phyloP scores from a whole-genome alignment of 2,888 invertebrate species.

The Exephanes ischioxanthus region DNA sequence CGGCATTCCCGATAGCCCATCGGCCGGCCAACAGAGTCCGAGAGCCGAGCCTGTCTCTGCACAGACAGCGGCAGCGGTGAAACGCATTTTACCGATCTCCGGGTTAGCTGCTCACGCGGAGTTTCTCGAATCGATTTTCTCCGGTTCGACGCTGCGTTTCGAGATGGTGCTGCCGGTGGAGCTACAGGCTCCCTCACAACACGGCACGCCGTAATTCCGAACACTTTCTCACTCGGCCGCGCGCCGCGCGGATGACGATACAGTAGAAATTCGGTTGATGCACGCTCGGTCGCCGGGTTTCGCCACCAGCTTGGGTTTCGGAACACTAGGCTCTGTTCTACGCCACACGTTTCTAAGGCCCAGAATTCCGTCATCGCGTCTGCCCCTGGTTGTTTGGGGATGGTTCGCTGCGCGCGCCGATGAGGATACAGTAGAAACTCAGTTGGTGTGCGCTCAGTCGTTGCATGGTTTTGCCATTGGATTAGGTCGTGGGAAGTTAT shows the following conservation, averaged over 20 bases:
- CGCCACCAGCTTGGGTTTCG: background rate
- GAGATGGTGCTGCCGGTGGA: slow-evolving; percentile 79
- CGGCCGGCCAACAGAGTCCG: background rate
- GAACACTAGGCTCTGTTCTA: no score
- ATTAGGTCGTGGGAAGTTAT: no score
- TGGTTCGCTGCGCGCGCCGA: no score
- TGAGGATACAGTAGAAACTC: no score
- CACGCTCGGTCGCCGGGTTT: background rate
- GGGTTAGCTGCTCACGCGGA: slow-evolving; percentile 61
- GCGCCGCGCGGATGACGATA: background rate
- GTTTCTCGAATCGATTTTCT: slow-evolving; percentile 61
- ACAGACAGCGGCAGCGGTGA: slow-evolving; percentile 30
- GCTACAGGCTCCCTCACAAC: slow-evolving; percentile 28
- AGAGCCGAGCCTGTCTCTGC: background rate
- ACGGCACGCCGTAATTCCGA: background rate
- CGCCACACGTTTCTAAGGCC: no score
- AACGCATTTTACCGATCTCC: slow-evolving; percentile 77
- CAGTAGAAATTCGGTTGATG: no score
- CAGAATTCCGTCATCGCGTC: no score
- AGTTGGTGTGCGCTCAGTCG: no score
- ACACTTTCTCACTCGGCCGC: background rate
- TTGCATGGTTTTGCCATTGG: no score
- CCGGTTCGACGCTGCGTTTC: slow-evolving; percentile 74
- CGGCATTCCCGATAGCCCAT: background rate
- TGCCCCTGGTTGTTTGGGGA: no score